A percentile compares a stretch with the other conserved stretches of the same genome.
These are phyloP conservation scores for Sandelia bainsii DNA, from an alignment of 2,797 vertebrate species.

Conservation along the genomic window DNA sequence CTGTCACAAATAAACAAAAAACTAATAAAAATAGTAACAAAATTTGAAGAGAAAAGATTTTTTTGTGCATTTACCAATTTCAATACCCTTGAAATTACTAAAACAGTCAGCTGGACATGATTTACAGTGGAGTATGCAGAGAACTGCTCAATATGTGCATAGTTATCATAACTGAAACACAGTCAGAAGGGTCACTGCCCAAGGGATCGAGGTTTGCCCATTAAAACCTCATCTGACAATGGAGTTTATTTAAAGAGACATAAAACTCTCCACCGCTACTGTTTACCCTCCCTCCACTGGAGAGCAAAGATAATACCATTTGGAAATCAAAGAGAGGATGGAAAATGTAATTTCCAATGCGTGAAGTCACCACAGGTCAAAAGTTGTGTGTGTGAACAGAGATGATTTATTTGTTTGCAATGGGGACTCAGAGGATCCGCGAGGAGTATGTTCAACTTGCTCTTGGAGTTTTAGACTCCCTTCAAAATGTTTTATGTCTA, in stretches of 20 bases:
- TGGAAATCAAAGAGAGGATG: slow-evolving; percentile 64
- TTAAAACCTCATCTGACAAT: slow-evolving; percentile 81
- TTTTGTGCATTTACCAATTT: no score
- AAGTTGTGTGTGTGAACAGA: slow-evolving; percentile 50
- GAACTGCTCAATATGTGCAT: slow-evolving; percentile 59
- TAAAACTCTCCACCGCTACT: slow-evolving; percentile 70
- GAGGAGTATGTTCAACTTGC: slow-evolving; percentile 22
- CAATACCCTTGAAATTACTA: no score
- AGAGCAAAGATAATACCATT: slow-evolving; percentile 68
- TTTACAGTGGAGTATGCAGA: slow-evolving; percentile 61
- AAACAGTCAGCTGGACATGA: slow-evolving; percentile 27
- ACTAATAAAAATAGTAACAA: no score
- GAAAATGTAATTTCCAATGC: slow-evolving; percentile 60
- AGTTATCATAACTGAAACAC: slow-evolving; percentile 52
- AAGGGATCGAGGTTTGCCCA: slow-evolving; percentile 71
- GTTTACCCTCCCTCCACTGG: slow-evolving; percentile 67
- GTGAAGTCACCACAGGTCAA: slow-evolving; percentile 61
- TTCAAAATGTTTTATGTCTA: slow-evolving; percentile 33
- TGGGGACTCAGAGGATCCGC: slow-evolving; percentile 41
- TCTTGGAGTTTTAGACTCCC: slow-evolving; percentile 22
- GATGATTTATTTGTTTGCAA: slow-evolving; percentile 61
- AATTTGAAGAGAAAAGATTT: no score
- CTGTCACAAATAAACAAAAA: no score
- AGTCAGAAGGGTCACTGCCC: slow-evolving; percentile 68
- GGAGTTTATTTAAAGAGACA: slow-evolving; percentile 79